Conservation (phyloP, 1,140 invertebrate species). For the Drosophila willistoni region DNA sequence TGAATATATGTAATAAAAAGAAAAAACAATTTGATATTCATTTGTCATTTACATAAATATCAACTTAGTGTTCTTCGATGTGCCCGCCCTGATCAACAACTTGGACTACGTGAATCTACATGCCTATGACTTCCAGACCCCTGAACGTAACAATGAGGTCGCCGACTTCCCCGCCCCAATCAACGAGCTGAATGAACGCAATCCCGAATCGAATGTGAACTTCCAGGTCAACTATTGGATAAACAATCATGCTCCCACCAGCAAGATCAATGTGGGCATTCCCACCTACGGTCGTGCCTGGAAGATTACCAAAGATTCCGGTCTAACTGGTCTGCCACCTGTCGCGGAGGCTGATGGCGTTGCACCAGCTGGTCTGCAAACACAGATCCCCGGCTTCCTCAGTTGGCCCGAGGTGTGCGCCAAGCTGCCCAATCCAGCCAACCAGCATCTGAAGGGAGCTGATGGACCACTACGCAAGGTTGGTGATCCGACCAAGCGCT, state of each 20-base stretch:
- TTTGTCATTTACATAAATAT: conserved; percentile 6
- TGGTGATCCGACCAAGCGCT: conserved; percentile 90
- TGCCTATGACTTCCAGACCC: conserved; percentile 91
- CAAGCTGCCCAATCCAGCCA: conserved; percentile 87
- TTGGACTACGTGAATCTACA: conserved; percentile 92
- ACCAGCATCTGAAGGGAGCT: conserved; percentile 85
- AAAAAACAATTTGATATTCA: no score
- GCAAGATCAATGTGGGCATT: conserved; percentile 93
- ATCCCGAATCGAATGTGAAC: conserved; percentile 87
- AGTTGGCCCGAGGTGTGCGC: conserved; percentile 93
- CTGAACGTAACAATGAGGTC: conserved; percentile 89
- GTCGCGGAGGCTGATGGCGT: conserved; percentile 86
- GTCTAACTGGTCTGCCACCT: conserved; percentile 90
- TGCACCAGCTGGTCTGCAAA: conserved; percentile 87
- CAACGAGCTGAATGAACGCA: conserved; percentile 88
- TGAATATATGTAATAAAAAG: background rate
- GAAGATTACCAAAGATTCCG: conserved; percentile 89
- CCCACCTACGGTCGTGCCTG: conserved; percentile 93
- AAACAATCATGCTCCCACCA: conserved; percentile 86
- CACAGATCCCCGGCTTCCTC: conserved; percentile 88
- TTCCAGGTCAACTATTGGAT: conserved; percentile 86
- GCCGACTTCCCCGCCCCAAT: conserved; percentile 90
- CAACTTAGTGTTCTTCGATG: conserved; percentile 90
- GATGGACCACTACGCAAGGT: conserved; percentile 88
- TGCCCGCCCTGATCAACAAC: conserved; percentile 87